These are phyloP conservation scores for Scolopax mira DNA, from an alignment of 2,113 vertebrate genomes.

Conservation along the genomic window DNA sequence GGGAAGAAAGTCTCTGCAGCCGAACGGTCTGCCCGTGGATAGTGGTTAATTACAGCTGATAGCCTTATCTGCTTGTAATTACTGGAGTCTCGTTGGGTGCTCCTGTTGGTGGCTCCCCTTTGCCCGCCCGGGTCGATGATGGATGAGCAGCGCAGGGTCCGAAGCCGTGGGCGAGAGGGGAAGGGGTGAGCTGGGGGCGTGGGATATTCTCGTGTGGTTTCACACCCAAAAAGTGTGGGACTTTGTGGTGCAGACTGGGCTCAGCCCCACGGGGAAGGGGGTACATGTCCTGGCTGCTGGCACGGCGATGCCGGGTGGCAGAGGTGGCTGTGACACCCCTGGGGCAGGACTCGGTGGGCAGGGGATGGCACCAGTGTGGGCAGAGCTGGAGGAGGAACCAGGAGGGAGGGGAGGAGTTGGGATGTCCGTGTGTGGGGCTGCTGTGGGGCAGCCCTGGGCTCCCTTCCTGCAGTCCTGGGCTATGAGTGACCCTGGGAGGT, in stretches of 20 bases:
- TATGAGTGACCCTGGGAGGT: not conserved
- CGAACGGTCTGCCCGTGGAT: constrained; percentile 51
- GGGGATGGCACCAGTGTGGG: accelerated
- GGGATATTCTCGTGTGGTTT: accelerated
- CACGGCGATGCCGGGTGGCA: accelerated
- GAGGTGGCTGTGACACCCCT: not conserved
- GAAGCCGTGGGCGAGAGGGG: not conserved
- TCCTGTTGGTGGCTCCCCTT: not conserved
- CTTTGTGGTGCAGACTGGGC: not conserved
- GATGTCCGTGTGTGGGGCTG: not conserved
- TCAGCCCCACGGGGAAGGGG: not conserved
- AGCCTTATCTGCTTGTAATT: constrained; percentile 81
- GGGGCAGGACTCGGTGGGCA: not conserved
- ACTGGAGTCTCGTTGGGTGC: constrained; percentile 65
- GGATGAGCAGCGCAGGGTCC: not conserved
- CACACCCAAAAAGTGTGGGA: accelerated
- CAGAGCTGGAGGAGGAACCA: not conserved
- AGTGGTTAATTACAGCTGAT: constrained; percentile 84
- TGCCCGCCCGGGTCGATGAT: not conserved
- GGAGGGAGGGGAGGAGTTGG: not conserved
- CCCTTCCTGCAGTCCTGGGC: too few species aligned
- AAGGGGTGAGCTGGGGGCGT: accelerated
- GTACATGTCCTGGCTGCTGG: accelerated
- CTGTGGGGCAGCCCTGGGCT: not conserved
- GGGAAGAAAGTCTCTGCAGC: constrained; percentile 32